Base-by-base conservation (phyloP, 2,113 vertebrate genomes). In the Notiomystis cincta region DNA sequence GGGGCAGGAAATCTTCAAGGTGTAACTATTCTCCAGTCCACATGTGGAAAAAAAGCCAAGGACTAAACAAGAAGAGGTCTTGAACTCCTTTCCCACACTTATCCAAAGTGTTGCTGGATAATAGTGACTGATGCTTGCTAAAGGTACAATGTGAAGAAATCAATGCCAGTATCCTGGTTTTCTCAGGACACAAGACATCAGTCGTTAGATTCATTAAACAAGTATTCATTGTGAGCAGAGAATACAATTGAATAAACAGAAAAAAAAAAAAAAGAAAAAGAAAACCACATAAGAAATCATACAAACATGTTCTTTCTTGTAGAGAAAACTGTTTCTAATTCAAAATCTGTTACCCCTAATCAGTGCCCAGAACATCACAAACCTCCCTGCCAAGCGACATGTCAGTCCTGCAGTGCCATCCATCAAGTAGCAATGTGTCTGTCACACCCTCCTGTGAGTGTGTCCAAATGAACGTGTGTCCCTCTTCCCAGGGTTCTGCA, bases 321-420 rank as follows among this genome's bases (percentile, higher is more conserved):
- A 78, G 37, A 93, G 62, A 17, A 87, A 87, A 88, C 15, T n/a
- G 51, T 70, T 95, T 96, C 90, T 84, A 78, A 92, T 96, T 95
- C 53, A 81, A 90, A 97, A 86, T 76, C 58, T 92, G n/a, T 90
- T 92, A 60, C n/a, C 64, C 89, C 58, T 42, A 47, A 94, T 75
- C 61, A 92, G 66, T 60, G 88, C 87, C 73, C 65, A 94, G 80
- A 89, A 66, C 51, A 92, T 72, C 61, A 90, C 73, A 95, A 90
- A 78, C 47, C 64, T 93, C 78, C 81, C 73, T 92, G 53, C 18
- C 67, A 79, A 82, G 69, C 1, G 2, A 56, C 72, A 64, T 79
- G 57, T 60, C 53, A 94, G 33, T 70, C 75, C 40, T 57, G 45
- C 76, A 92, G 71, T 31, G 62, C 70, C 60, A 51, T 82, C 77